Percentiles rank a stretch among this genome's conserved stretches.
phyloP scores from a whole-genome alignment of 2,888 invertebrate genomes.

The Hyposoter dolosus region DNA sequence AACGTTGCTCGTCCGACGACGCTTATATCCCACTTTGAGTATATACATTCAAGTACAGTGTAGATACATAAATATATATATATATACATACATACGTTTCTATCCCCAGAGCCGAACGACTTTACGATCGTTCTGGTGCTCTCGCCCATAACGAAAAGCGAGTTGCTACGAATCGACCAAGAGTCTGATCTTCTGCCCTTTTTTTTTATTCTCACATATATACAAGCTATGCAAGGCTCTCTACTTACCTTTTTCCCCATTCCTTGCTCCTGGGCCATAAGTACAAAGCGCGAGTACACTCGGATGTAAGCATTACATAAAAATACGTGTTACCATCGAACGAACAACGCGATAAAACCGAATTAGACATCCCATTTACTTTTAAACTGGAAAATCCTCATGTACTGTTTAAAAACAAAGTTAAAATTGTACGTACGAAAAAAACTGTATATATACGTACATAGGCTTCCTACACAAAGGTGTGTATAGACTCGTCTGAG shows the following conservation, averaged over 20 bases:
- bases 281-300: neutral
- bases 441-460: too few species aligned
- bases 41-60: neutral
- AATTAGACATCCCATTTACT: neutral
- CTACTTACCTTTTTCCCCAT: conserved; percentile 9
- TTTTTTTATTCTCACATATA: conserved; percentile 28
- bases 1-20: conserved; percentile 56
- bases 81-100: conserved; percentile 10
- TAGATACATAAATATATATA: conserved; percentile 10
- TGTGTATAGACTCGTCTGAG: neutral
- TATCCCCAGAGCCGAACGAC: conserved; percentile 34
- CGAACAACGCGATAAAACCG: neutral
- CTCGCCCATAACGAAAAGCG: conserved; percentile 32
- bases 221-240: neutral
- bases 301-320: conserved; percentile 1
- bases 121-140: conserved; percentile 60
- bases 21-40: conserved; percentile 27
- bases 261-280: neutral
- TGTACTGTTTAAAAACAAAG: neutral
- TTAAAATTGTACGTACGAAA: neutral
- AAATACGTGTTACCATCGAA: conserved; percentile 14
- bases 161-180: conserved; percentile 50
- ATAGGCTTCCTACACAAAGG: neutral
- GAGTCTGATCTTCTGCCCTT: neutral
- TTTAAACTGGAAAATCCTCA: neutral